These are phyloP conservation scores for Ophion ventricosus DNA, from an alignment of 2,888 invertebrate genomes.

Conservation along the genomic window DNA sequence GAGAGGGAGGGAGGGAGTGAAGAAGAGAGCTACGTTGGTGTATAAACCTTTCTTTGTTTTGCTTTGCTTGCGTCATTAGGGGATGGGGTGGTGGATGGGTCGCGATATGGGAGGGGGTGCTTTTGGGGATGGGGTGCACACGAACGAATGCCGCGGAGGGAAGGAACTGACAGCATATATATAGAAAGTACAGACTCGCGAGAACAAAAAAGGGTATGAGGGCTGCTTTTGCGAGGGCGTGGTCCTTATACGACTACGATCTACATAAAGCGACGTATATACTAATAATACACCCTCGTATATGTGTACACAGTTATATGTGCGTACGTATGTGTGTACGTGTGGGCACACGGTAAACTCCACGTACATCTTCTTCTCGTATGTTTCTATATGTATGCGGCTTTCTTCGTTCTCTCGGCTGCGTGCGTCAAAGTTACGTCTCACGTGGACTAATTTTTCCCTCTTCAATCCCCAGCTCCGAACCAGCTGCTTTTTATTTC, in stretches of 20 bases:
- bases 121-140: conserved; percentile 67
- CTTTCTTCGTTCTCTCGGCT: conserved; percentile 33
- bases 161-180: conserved; percentile 15
- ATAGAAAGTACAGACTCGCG: conserved; percentile 32
- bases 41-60: conserved; percentile 85
- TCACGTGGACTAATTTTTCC: conserved; percentile 41
- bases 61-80: conserved; percentile 85
- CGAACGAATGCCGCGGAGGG: conserved; percentile 66
- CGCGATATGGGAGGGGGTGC: conserved; percentile 57
- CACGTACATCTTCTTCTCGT: conserved; percentile 53
- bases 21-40: conserved; percentile 80
- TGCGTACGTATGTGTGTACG: conserved; percentile 66
- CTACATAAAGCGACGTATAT: conserved; percentile 78
- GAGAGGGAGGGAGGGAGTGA: conserved; percentile 40
- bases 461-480: not conserved
- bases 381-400: conserved; percentile 15
- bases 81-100: conserved; percentile 75
- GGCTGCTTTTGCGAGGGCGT: conserved; percentile 79
- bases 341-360: conserved; percentile 46
- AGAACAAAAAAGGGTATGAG: conserved; percentile 62
- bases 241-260: conserved; percentile 79
- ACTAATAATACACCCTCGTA: conserved; percentile 49
- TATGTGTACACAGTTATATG: conserved; percentile 34
- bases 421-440: conserved; percentile 63
- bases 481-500: not conserved